Conservation (phyloP, 1,140 invertebrate genomes). For the Phortica variegata region DNA sequence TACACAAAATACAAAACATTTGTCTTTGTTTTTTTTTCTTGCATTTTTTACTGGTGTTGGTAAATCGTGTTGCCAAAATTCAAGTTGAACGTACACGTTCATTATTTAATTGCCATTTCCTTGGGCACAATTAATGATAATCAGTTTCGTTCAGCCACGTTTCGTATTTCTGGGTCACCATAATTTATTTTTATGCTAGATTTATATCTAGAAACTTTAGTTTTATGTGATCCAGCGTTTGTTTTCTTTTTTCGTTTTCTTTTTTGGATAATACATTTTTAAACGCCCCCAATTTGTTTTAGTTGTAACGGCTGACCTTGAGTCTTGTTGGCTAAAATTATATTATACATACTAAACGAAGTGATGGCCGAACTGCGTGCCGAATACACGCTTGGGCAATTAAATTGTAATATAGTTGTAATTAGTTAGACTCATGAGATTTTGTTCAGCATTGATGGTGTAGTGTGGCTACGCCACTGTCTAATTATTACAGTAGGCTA, state of each 20-base stretch:
- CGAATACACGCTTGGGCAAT: neutral
- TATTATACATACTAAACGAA: too few species aligned
- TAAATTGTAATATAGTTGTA: neutral
- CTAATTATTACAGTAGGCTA: too few species aligned
- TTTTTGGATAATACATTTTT: slow-evolving; percentile 27
- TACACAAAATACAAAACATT: too few species aligned
- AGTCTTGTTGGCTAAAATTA: slow-evolving; percentile 19
- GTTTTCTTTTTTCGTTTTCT: slow-evolving; percentile 21
- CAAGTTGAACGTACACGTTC: too few species aligned
- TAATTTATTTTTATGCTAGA: slow-evolving; percentile 48
- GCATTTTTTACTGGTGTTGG: too few species aligned
- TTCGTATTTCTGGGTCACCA: slow-evolving; percentile 41
- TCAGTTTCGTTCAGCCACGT: slow-evolving; percentile 25
- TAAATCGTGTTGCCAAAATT: too few species aligned
- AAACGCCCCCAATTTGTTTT: slow-evolving; percentile 17
- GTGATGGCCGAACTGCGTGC: slow-evolving; percentile 1
- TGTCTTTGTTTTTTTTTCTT: too few species aligned
- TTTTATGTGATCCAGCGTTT: slow-evolving; percentile 7
- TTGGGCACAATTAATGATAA: slow-evolving; percentile 44
- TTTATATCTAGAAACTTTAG: slow-evolving; percentile 32
- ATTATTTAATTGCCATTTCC: slow-evolving; percentile 42
- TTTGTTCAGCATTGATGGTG: too few species aligned
- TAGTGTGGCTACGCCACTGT: too few species aligned
- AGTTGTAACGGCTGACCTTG: slow-evolving; percentile 33
- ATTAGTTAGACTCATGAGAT: too few species aligned